phyloP scores from a whole-genome alignment of 2,888 invertebrate species.

The Diogma glabrata region DNA sequence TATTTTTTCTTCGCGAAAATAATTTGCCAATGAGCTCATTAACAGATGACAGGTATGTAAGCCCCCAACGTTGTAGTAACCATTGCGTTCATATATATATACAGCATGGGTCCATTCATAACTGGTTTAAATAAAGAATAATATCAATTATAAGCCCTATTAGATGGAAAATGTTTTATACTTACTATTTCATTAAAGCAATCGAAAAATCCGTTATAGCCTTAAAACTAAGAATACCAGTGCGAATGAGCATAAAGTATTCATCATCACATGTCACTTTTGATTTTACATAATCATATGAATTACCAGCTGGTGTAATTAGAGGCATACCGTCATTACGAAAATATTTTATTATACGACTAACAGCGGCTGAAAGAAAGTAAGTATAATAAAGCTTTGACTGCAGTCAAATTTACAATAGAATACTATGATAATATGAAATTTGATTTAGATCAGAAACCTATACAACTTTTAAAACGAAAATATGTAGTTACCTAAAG shows the following conservation, averaged over 20 bases:
- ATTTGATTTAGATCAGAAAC: background rate
- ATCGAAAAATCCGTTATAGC: constrained; percentile 61
- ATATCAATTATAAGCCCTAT: background rate
- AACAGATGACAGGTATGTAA: constrained; percentile 63
- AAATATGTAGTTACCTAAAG: constrained; percentile 52
- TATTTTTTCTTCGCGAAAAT: constrained; percentile 35
- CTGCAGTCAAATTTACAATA: background rate
- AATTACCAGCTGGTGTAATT: constrained; percentile 69
- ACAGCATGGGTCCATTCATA: constrained; percentile 60
- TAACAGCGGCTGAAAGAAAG: constrained; percentile 56
- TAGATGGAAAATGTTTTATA: too few relatives aligned
- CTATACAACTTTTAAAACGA: background rate
- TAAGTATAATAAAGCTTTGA: background rate
- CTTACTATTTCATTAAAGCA: constrained; percentile 55
- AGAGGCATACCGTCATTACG: constrained; percentile 61
- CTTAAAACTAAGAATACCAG: constrained; percentile 61
- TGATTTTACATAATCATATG: constrained; percentile 60
- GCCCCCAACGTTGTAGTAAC: constrained; percentile 54
- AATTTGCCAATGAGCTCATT: constrained; percentile 59
- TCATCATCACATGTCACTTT: constrained; percentile 61
- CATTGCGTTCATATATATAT: constrained; percentile 64
- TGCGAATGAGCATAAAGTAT: constrained; percentile 65
- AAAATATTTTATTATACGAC: constrained; percentile 65
- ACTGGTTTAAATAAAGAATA: constrained; percentile 36
- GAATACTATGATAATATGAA: background rate